These are phyloP conservation scores for Himalopsyche phryganea DNA, from an alignment of 1,140 invertebrate species.

Conservation along the genomic window DNA sequence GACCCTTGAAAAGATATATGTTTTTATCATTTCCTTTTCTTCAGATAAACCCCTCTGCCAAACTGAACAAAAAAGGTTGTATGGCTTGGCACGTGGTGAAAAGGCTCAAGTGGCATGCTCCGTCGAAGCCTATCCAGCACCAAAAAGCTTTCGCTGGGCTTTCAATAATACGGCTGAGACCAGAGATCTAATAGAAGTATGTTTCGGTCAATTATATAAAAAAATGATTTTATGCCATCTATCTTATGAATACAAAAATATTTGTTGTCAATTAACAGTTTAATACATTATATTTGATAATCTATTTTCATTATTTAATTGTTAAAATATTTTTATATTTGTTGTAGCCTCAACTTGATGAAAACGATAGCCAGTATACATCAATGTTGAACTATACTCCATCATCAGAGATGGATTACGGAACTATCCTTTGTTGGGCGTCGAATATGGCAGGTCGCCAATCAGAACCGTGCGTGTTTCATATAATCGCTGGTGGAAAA, in stretches of 20 bases:
- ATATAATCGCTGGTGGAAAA: conserved; percentile 71
- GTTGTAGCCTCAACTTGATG: conserved; percentile 35
- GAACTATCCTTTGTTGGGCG: conserved; percentile 66
- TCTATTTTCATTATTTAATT: too few relatives aligned
- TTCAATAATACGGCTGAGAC: conserved; percentile 85
- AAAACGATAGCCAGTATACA: conserved; percentile 53
- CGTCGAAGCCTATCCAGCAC: conserved; percentile 83
- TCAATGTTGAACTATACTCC: conserved; percentile 72
- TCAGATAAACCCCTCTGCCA: conserved; percentile 83
- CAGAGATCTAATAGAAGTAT: conserved; percentile 66
- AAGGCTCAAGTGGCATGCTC: conserved; percentile 75
- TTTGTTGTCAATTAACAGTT: too few relatives aligned
- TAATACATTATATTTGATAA: too few relatives aligned
- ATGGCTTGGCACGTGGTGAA: conserved; percentile 81
- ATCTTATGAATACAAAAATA: too few relatives aligned
- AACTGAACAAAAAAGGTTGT: conserved; percentile 73
- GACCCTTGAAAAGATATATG: too few relatives aligned
- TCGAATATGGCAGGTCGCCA: conserved; percentile 65
- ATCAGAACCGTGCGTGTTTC: conserved; percentile 67
- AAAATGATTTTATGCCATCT: too few relatives aligned
- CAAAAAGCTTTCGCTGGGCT: conserved; percentile 81
- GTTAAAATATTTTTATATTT: conserved; percentile 9
- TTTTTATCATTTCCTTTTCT: too few relatives aligned
- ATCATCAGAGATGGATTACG: conserved; percentile 64
- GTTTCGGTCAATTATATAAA: not conserved